Conservation (phyloP, 2,888 invertebrate species). For the Xylota sylvarum region DNA sequence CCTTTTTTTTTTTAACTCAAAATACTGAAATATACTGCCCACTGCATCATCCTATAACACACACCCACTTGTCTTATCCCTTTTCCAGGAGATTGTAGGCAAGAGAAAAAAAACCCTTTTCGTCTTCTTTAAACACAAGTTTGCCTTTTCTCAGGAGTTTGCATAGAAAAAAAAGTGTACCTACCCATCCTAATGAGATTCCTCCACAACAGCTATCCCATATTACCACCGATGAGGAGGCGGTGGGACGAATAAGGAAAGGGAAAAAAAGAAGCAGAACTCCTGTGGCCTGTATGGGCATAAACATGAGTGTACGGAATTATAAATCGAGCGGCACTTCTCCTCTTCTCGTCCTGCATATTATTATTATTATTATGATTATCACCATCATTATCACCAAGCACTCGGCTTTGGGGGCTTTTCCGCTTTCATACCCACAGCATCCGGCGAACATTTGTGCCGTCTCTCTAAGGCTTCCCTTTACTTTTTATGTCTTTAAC, state of each 20-base stretch:
- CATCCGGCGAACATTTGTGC: conserved; percentile 55
- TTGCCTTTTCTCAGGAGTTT: conserved; percentile 59
- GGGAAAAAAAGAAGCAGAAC: conserved; percentile 1
- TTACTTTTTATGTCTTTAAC: conserved; percentile 59
- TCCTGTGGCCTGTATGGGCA: conserved; percentile 59
- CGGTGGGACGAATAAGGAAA: neutral
- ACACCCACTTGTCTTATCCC: conserved; percentile 32
- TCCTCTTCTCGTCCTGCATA: conserved; percentile 55
- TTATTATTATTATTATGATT: conserved; percentile 68
- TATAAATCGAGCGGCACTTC: conserved; percentile 61
- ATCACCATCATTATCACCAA: conserved; percentile 69
- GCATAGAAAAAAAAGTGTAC: conserved; percentile 20
- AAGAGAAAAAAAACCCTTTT: conserved; percentile 36
- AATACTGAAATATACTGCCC: conserved; percentile 12
- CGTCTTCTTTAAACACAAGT: conserved; percentile 34
- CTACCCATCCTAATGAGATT: conserved; percentile 45
- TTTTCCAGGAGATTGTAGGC: neutral
- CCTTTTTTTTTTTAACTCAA: conserved; percentile 8
- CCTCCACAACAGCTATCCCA: conserved; percentile 21
- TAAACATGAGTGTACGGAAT: conserved; percentile 69
- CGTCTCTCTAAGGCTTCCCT: conserved; percentile 34
- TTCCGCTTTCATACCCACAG: conserved; percentile 59
- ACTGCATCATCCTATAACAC: conserved; percentile 24
- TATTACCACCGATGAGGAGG: conserved; percentile 27
- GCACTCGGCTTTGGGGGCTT: conserved; percentile 62